Evolutionary conservation across 2,888 invertebrate species (phyloP).

Genomic region (Machimus atricapillus): DNA sequence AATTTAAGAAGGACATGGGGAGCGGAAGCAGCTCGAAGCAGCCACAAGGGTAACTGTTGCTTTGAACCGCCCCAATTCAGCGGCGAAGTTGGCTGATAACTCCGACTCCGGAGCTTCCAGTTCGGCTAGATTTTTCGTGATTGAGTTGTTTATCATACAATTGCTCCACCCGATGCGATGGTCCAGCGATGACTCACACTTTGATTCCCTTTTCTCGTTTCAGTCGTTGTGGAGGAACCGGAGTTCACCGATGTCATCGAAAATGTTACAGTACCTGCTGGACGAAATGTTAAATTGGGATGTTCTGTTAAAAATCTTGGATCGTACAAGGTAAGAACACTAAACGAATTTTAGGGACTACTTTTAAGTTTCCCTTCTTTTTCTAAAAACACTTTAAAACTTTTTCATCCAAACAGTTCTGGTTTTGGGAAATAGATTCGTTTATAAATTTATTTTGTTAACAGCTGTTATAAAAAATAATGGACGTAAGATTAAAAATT

Average conservation of each 20-base stretch:
- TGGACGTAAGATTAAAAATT: too few species aligned
- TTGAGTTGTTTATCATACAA: slow-evolving; percentile 20
- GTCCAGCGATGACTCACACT: neutral
- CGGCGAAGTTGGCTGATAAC: neutral
- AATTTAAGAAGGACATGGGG: slow-evolving; percentile 4
- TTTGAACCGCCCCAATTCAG: neutral
- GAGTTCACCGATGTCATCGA: slow-evolving; percentile 90
- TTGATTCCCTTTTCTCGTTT: slow-evolving; percentile 59
- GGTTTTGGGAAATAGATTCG: too few species aligned
- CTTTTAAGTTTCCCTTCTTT: neutral
- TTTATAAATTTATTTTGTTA: too few species aligned
- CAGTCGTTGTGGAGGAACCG: slow-evolving; percentile 80
- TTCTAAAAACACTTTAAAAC: neutral
- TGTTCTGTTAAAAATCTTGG: slow-evolving; percentile 92
- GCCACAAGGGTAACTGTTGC: neutral
- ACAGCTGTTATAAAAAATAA: too few species aligned
- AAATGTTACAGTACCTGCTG: slow-evolving; percentile 84
- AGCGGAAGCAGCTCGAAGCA: neutral
- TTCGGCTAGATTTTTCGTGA: neutral
- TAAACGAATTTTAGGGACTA: neutral
- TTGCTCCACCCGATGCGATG: neutral
- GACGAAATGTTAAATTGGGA: slow-evolving; percentile 85
- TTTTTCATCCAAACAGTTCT: too few species aligned
- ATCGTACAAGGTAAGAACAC: slow-evolving; percentile 78
- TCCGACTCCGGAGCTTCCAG: neutral